Percentiles rank a stretch among this genome's conserved stretches.
Conservation (phyloP, 2,113 vertebrate species). For the Pan paniscus region DNA sequence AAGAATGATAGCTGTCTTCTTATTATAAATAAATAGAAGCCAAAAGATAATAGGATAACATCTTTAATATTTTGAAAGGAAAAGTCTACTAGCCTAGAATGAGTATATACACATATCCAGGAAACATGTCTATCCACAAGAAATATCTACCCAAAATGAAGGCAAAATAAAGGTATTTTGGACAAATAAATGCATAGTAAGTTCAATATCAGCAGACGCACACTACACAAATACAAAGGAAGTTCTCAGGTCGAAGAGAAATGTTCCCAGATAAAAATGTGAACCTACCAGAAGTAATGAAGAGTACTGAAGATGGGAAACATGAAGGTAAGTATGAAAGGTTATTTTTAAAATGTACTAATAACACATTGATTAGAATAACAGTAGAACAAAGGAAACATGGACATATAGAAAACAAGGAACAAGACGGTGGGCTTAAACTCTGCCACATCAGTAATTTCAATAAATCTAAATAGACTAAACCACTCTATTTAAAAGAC, state of each 20-base stretch:
- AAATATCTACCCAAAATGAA: not conserved
- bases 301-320: not conserved
- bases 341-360: not conserved
- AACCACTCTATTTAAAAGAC: constrained; percentile 14
- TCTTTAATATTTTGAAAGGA: not conserved
- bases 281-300: not conserved
- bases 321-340: not conserved
- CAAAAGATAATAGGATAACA: not conserved
- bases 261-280: not conserved
- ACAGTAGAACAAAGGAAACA: not conserved
- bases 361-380: not conserved
- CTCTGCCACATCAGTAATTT: not conserved
- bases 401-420: not conserved
- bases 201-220: not conserved
- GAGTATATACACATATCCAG: too few relatives aligned
- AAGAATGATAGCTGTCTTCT: not conserved
- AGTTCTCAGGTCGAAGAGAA: not conserved
- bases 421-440: not conserved
- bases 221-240: not conserved
- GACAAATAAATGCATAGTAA: not conserved
- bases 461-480: not conserved
- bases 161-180: not conserved
- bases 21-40: not conserved
- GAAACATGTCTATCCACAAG: not conserved
- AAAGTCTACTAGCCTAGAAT: not conserved